A percentile compares a stretch with the other conserved stretches of the same genome.
These are phyloP conservation scores for Megalopta genalis DNA, from an alignment of 1,140 invertebrate genomes.

Conservation along the genomic window DNA sequence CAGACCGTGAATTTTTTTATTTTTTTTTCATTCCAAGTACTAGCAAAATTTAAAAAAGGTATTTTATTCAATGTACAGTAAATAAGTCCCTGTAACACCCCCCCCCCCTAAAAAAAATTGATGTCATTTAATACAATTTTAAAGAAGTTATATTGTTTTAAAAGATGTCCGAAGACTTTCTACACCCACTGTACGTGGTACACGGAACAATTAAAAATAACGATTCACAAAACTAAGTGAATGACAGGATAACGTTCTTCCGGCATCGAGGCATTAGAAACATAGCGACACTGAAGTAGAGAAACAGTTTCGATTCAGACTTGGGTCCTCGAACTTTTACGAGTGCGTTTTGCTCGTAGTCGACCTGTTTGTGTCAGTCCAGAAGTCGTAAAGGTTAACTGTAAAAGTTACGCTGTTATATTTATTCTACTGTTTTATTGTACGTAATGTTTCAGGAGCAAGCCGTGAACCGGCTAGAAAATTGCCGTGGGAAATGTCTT, in stretches of 20 bases:
- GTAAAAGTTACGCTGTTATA: not conserved
- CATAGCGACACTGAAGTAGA: not conserved
- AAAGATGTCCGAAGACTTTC: too few relatives aligned
- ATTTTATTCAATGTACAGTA: too few relatives aligned
- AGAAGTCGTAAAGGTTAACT: conserved; percentile 6
- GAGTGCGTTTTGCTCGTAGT: not conserved
- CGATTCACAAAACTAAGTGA: too few relatives aligned
- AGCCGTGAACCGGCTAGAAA: not conserved
- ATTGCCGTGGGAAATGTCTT: not conserved
- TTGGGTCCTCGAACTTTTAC: not conserved
- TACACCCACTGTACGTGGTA: too few relatives aligned
- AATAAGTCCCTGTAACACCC: too few relatives aligned
- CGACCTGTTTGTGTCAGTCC: not conserved
- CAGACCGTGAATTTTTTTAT: too few relatives aligned
- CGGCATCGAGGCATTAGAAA: not conserved
- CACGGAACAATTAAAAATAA: too few relatives aligned
- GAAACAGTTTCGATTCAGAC: not conserved
- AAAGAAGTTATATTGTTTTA: too few relatives aligned
- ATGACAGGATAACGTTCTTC: not conserved
- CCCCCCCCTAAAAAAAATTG: too few relatives aligned
- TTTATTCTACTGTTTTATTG: conserved; percentile 6
- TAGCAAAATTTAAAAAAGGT: too few relatives aligned
- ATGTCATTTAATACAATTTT: too few relatives aligned
- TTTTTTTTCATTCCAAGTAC: too few relatives aligned
- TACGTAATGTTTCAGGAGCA: not conserved